Conservation (phyloP, 2,888 invertebrate species). For the Chrysomela aeneicollis region DNA sequence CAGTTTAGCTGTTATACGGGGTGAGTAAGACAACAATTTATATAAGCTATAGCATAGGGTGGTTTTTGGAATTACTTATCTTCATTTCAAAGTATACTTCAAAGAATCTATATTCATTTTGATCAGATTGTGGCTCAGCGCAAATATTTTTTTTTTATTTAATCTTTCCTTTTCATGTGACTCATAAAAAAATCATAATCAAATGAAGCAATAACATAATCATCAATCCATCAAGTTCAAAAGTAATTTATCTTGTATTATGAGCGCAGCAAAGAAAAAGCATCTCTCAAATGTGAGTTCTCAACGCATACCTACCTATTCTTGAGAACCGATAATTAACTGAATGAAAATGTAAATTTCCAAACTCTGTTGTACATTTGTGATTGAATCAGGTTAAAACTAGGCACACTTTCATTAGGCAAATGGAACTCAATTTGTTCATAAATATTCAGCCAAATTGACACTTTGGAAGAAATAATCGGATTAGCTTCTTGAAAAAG, state of each 20-base stretch:
- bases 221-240: too few species aligned
- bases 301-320: too few species aligned
- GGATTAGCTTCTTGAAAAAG: background rate
- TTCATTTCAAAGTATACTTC: background rate
- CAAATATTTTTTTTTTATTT: too few species aligned
- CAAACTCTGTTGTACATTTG: background rate
- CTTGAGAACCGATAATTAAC: background rate
- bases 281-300: too few species aligned
- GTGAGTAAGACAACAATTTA: conserved; percentile 19
- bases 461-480: background rate
- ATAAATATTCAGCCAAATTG: background rate
- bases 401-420: background rate
- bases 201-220: too few species aligned
- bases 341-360: background rate
- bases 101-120: too few species aligned
- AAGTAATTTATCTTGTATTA: too few species aligned
- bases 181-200: too few species aligned
- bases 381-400: background rate
- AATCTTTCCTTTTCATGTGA: too few species aligned
- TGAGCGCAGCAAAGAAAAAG: too few species aligned
- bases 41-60: background rate
- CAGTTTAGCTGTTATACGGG: conserved; percentile 28
- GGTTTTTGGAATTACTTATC: background rate
- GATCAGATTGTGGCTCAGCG: too few species aligned
- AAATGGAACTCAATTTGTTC: background rate